phyloP scores from a whole-genome alignment of 2,888 invertebrate species.

The Lasioglossum villosulum region DNA sequence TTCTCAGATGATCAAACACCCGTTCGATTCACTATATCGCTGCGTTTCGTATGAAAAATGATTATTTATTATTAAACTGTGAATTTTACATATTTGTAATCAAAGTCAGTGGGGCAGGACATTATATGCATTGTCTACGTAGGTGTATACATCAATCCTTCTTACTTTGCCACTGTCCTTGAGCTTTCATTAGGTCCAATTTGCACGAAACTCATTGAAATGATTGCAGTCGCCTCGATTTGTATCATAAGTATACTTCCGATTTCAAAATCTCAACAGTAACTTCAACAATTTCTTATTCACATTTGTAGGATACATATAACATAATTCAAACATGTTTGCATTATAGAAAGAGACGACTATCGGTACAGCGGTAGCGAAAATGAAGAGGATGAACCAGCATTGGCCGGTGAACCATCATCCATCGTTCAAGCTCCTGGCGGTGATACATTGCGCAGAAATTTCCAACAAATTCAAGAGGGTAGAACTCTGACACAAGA shows the following conservation, averaged over 20 bases:
- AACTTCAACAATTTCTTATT: not conserved
- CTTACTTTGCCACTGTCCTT: not conserved
- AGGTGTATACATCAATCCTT: too few species aligned
- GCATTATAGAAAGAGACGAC: constrained; percentile 84
- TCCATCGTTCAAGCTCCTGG: constrained; percentile 96
- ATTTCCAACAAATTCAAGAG: constrained; percentile 99
- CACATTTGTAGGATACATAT: not conserved
- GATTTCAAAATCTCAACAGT: not conserved
- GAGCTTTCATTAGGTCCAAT: not conserved
- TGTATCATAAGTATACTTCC: not conserved
- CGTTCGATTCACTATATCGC: not conserved
- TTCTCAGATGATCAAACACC: not conserved
- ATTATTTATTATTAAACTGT: not conserved
- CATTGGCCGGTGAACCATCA: constrained; percentile 96
- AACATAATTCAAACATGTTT: not conserved
- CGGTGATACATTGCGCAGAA: constrained; percentile 97
- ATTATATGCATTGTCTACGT: too few species aligned
- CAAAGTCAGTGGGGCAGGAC: not conserved
- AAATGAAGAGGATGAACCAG: constrained; percentile 97
- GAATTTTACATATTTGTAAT: not conserved
- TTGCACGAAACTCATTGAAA: not conserved
- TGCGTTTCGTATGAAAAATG: not conserved
- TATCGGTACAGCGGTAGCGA: constrained; percentile 96
- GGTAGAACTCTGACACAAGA: constrained; percentile 88
- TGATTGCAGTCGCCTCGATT: not conserved